Conservation (phyloP, 2,113 vertebrate species). For the Corythoichthys haematopterus region DNA sequence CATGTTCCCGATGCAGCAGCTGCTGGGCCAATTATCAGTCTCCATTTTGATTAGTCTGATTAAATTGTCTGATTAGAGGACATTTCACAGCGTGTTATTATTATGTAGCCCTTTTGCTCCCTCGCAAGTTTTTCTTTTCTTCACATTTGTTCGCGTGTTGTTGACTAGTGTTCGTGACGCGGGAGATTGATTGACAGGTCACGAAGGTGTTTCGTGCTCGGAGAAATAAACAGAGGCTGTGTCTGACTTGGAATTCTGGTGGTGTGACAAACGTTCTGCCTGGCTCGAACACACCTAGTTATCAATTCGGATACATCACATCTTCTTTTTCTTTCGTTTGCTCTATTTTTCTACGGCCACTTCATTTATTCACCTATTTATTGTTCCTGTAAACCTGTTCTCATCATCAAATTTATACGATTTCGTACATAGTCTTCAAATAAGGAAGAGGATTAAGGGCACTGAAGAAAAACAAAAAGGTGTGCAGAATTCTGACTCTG, state of each 20-base stretch:
- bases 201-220: neutral
- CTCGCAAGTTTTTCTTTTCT: neutral
- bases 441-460: too few species aligned
- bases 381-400: too few species aligned
- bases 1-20: neutral
- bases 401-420: too few species aligned
- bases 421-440: too few species aligned
- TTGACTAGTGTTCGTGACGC: neutral
- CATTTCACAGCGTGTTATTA: neutral
- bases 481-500: too few species aligned
- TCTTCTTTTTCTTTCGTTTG: too few species aligned
- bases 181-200: slow-evolving; percentile 5
- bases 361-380: too few species aligned
- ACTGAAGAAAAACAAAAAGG: too few species aligned
- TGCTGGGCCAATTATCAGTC: neutral
- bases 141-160: neutral
- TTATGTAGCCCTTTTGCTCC: neutral
- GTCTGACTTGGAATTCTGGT: neutral
- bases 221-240: neutral
- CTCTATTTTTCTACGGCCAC: too few species aligned
- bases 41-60: neutral
- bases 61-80: neutral
- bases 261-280: neutral
- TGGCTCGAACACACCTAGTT: neutral
- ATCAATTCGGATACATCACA: neutral